A percentile compares a stretch with the other conserved stretches of the same genome.
These are phyloP conservation scores for Drosophila recens DNA, from an alignment of 2,888 invertebrate species.

Conservation along the genomic window DNA sequence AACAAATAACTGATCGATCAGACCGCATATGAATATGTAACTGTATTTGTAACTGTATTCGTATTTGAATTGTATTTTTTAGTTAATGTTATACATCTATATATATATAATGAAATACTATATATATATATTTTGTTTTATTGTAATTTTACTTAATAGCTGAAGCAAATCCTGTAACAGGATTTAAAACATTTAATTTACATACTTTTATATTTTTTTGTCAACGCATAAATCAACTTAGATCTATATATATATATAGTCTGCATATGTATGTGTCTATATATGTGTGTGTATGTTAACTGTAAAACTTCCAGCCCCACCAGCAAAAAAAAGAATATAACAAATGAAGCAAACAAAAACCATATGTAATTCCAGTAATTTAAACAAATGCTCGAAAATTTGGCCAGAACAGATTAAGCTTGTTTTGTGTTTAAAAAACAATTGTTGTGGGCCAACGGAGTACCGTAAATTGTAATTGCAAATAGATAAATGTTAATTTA, in stretches of 20 bases:
- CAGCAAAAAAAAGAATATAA: constrained; percentile 55
- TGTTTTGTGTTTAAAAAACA: neutral
- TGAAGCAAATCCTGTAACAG: constrained; percentile 82
- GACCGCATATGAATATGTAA: constrained; percentile 5
- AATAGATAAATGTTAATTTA: constrained; percentile 75
- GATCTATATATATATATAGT: constrained; percentile 34
- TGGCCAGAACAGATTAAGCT: constrained; percentile 31
- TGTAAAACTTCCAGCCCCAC: constrained; percentile 78
- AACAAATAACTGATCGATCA: constrained; percentile 18
- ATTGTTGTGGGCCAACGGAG: constrained; percentile 24
- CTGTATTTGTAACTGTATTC: constrained; percentile 30
- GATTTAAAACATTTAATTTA: constrained; percentile 78
- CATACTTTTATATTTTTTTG: constrained; percentile 45
- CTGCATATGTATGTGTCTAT: constrained; percentile 36
- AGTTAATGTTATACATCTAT: constrained; percentile 40
- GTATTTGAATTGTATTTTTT: constrained; percentile 53
- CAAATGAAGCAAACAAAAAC: too few relatives aligned
- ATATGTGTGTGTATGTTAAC: constrained; percentile 63
- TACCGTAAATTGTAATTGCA: constrained; percentile 46
- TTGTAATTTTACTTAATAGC: constrained; percentile 74
- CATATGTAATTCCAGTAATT: constrained; percentile 51
- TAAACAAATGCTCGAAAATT: constrained; percentile 30
- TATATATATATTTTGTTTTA: constrained; percentile 34
- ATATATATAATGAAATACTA: constrained; percentile 21
- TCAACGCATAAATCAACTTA: constrained; percentile 41